Evolutionary conservation across 2,113 vertebrate genomes (phyloP), one percentile per base, ranked within the genome.

Genomic region (Hippocampus zosterae): DNA sequence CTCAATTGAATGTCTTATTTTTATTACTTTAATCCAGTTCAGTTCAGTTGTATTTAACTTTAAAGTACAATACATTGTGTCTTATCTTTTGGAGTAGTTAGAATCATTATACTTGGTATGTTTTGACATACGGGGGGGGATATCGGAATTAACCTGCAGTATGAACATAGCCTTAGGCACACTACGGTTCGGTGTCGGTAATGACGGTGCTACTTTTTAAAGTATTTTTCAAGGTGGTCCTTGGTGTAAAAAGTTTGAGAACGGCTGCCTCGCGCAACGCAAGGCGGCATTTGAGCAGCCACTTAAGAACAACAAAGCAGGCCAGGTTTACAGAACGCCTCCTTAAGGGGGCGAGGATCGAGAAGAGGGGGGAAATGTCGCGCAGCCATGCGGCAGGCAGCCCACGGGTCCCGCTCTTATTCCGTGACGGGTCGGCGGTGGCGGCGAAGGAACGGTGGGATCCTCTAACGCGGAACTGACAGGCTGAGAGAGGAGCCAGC

Each of bases 391-490:
- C 73, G 73, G 33, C 33, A 6, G 33, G 73, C 81, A 81, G 80
- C 81, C 81, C 71, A 83, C 76, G 72, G 85, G 82, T 80, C 73
- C 76, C 37, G 56, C 69, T 83, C 83, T 84, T 70, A 86, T 85
- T 85, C 75, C 77, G 87, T 90, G 89, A 89, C 86, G 83, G 72
- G 77, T 72, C 7, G 64, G 66, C 55, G 18, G 78, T 55, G 73
- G 78, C 77, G 84, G 42, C 42, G 69, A 81, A 53, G 29, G 79
- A 84, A 86, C 86, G 81, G 77, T 78, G 81, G 80, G 85, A 85
- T 76, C 82, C 41, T 46, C 84, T 86, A 92, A 91, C 80, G 87
- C 84, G 86, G 88, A 91, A 90, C 88, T 88, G 88, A 87, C 87
- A 88, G 82, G 77, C 84, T 69, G 81, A 84, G 84, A 86, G 76